Evolutionary conservation across 2,797 vertebrate genomes (phyloP).

Genomic region (Acanthurus tractus): DNA sequence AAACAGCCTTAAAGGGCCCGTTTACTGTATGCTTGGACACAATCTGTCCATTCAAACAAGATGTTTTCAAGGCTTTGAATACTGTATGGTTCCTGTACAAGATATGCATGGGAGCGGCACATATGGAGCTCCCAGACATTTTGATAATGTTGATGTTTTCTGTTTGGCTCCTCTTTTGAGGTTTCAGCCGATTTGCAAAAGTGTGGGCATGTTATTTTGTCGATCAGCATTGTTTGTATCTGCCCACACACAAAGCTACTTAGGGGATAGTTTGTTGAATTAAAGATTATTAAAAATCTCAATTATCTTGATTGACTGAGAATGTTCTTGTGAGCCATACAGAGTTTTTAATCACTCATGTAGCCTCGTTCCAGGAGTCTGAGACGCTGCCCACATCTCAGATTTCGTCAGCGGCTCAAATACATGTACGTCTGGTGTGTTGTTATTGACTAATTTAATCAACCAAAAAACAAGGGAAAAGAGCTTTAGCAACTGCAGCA

Average conservation of each 20-base stretch:
- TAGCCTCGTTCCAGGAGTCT: not conserved
- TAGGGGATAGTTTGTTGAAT: slow-evolving; percentile 54
- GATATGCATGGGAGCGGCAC: slow-evolving; percentile 49
- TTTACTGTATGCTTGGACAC: slow-evolving; percentile 73
- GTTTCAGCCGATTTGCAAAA: slow-evolving; percentile 55
- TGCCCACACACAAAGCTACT: slow-evolving; percentile 54
- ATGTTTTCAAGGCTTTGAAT: slow-evolving; percentile 70
- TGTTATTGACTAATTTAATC: slow-evolving; percentile 14
- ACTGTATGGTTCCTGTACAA: slow-evolving; percentile 53
- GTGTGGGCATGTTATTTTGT: slow-evolving; percentile 62
- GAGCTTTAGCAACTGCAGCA: not conserved
- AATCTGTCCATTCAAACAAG: slow-evolving; percentile 76
- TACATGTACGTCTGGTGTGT: not conserved
- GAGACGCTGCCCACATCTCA: not conserved
- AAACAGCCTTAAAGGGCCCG: slow-evolving; percentile 78
- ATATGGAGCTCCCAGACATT: slow-evolving; percentile 51
- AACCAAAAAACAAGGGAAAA: too few species aligned
- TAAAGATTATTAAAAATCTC: slow-evolving; percentile 61
- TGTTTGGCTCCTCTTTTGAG: slow-evolving; percentile 64
- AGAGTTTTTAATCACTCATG: slow-evolving; percentile 16
- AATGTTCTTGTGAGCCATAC: slow-evolving; percentile 33
- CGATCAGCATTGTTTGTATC: slow-evolving; percentile 62
- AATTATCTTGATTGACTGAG: slow-evolving; percentile 50
- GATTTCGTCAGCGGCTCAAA: slow-evolving; percentile 5
- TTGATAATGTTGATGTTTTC: slow-evolving; percentile 69